Evolutionary conservation across 2,797 vertebrate genomes (phyloP).

Genomic region (Catharus ustulatus): DNA sequence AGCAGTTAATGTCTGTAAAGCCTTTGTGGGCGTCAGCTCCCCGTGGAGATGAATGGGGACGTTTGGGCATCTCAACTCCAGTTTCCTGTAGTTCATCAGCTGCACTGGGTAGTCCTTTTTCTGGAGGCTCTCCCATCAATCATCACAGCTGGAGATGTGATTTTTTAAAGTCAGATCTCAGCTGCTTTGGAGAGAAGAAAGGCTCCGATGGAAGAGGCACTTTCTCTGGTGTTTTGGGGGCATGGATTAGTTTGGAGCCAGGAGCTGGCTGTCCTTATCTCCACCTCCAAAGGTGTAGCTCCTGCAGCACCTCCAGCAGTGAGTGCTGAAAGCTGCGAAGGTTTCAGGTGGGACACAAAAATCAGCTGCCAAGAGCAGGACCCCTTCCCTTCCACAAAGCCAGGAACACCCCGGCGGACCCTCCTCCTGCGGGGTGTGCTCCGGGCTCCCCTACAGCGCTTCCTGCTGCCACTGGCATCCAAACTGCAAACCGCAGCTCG

Average conservation of each 20-base stretch:
- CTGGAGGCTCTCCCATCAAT: not conserved
- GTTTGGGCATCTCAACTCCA: not conserved
- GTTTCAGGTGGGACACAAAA: not conserved
- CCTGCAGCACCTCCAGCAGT: not conserved
- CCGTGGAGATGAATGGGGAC: constrained; percentile 12
- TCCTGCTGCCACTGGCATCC: not conserved
- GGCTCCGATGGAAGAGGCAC: not conserved
- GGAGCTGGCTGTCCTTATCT: not conserved
- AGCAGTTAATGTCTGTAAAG: constrained; percentile 9
- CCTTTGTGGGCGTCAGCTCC: constrained; percentile 12
- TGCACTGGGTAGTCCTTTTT: not conserved
- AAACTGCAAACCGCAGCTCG: not conserved
- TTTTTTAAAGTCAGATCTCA: not conserved
- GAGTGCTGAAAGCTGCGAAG: not conserved
- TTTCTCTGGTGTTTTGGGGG: not conserved
- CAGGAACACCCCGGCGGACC: not conserved
- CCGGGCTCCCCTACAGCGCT: not conserved
- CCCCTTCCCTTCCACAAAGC: not conserved
- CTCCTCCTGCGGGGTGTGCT: accelerated
- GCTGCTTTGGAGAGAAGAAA: not conserved
- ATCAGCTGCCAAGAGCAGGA: not conserved
- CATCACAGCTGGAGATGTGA: not conserved
- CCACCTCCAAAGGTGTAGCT: not conserved
- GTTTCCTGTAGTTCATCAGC: not conserved
- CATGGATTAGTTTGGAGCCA: not conserved